These are phyloP conservation scores for Pangasius macronema DNA, from an alignment of 2,797 vertebrate genomes.

Conservation along the genomic window DNA sequence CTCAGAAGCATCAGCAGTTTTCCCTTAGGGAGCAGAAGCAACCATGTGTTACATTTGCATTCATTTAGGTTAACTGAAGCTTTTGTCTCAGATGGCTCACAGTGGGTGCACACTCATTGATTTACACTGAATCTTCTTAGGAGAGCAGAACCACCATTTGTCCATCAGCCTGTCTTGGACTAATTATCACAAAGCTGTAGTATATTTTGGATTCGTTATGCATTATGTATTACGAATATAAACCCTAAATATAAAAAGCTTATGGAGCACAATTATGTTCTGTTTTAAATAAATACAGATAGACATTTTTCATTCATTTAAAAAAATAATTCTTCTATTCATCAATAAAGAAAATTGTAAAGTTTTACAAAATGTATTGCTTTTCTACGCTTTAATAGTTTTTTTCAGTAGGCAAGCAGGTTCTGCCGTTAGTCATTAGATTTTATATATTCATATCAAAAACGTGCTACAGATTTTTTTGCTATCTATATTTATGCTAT, in stretches of 20 bases:
- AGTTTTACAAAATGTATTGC: not conserved
- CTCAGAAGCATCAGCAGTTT: constrained; percentile 37
- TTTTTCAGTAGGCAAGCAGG: not conserved
- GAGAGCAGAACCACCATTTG: constrained; percentile 7
- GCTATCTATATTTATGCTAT: not conserved
- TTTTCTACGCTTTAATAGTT: not conserved
- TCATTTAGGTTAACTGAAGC: constrained; percentile 46
- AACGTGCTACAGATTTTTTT: not conserved
- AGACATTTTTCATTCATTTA: not conserved
- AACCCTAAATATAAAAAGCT: not conserved
- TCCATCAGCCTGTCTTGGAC: constrained; percentile 11
- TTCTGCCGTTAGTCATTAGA: not conserved
- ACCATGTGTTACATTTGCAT: constrained; percentile 52
- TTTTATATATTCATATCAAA: not conserved
- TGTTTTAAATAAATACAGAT: not conserved
- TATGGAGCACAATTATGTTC: not conserved
- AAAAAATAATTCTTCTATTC: not conserved
- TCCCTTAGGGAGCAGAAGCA: constrained; percentile 38
- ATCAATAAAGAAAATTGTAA: not conserved
- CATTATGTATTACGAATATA: not conserved
- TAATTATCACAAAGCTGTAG: not conserved
- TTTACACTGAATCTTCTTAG: constrained; percentile 3
- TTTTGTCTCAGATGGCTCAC: constrained; percentile 29
- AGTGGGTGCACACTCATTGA: constrained; percentile 1
- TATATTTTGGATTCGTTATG: not conserved